Conservation (phyloP, 2,888 invertebrate species). For the Xanthia icteritia region DNA sequence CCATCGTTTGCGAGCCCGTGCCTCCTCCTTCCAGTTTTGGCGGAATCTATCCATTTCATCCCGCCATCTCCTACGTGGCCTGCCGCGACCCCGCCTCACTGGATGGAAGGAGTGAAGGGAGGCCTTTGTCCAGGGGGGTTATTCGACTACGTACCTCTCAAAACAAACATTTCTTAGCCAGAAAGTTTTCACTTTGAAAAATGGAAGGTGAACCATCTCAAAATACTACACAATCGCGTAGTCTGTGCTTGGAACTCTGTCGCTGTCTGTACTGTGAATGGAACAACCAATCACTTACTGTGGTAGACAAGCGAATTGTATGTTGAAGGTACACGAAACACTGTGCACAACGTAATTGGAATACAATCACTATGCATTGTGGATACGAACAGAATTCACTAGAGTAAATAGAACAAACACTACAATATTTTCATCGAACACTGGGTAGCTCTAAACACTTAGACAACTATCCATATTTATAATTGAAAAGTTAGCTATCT, state of each 20-base stretch:
- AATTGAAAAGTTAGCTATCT: no score
- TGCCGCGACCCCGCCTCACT: no score
- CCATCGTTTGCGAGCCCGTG: no score
- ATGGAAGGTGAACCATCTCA: constrained; percentile 1
- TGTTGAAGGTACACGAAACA: constrained; percentile 9
- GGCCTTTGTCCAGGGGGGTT: no score
- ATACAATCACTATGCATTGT: neutral
- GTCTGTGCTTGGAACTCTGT: neutral
- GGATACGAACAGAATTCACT: neutral
- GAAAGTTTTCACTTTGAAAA: neutral
- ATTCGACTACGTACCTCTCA: neutral
- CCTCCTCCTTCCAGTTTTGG: no score
- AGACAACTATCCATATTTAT: no score
- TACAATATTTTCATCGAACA: neutral
- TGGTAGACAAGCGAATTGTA: constrained; percentile 25
- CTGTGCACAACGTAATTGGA: constrained; percentile 34
- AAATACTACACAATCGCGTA: constrained; percentile 2
- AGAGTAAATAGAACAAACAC: neutral
- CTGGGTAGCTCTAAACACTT: no score
- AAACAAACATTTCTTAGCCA: neutral
- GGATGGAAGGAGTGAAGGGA: no score
- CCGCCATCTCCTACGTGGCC: no score
- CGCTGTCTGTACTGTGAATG: neutral
- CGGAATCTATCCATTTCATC: no score
- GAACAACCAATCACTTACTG: constrained; percentile 46